These are phyloP conservation scores for Calliscelio sp. DNA, from an alignment of 2,888 invertebrate genomes.

Conservation along the genomic window DNA sequence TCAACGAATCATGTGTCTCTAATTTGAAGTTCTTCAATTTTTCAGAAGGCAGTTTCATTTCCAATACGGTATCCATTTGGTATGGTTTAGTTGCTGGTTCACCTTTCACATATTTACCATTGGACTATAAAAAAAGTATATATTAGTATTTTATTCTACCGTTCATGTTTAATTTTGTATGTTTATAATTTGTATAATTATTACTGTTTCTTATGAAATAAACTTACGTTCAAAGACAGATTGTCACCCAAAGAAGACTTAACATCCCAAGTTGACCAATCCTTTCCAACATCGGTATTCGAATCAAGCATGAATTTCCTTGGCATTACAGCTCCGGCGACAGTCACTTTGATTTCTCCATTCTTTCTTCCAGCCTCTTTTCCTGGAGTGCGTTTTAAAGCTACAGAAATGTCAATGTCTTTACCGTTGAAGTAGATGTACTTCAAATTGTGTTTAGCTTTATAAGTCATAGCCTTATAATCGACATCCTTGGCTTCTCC, in stretches of 20 bases:
- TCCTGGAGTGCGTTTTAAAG: constrained; percentile 84
- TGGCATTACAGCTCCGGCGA: constrained; percentile 76
- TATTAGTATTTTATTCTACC: too few relatives aligned
- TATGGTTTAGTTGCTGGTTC: constrained; percentile 85
- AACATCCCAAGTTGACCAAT: constrained; percentile 70
- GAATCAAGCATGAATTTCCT: constrained; percentile 74
- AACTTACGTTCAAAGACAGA: constrained; percentile 77
- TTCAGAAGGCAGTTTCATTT: constrained; percentile 87
- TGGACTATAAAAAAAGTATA: constrained; percentile 76
- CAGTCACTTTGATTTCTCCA: constrained; percentile 75
- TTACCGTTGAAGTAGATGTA: constrained; percentile 87
- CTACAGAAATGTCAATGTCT: constrained; percentile 84
- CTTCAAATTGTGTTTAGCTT: constrained; percentile 83
- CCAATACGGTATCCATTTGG: constrained; percentile 86
- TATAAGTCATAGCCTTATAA: constrained; percentile 85
- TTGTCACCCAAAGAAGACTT: constrained; percentile 79
- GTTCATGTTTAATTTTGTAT: too few relatives aligned
- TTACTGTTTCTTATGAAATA: too few relatives aligned
- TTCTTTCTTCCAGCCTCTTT: constrained; percentile 77
- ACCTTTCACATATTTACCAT: constrained; percentile 75
- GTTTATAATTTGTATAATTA: too few relatives aligned
- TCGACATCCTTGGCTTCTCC: constrained; percentile 85
- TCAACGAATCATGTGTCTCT: constrained; percentile 50
- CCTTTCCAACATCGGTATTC: constrained; percentile 66
- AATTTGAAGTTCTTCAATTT: constrained; percentile 87